A percentile compares a stretch with the other conserved stretches of the same genome.
These are phyloP conservation scores for Notocelia uddmanniana DNA, from an alignment of 2,888 invertebrate species.

Conservation along the genomic window DNA sequence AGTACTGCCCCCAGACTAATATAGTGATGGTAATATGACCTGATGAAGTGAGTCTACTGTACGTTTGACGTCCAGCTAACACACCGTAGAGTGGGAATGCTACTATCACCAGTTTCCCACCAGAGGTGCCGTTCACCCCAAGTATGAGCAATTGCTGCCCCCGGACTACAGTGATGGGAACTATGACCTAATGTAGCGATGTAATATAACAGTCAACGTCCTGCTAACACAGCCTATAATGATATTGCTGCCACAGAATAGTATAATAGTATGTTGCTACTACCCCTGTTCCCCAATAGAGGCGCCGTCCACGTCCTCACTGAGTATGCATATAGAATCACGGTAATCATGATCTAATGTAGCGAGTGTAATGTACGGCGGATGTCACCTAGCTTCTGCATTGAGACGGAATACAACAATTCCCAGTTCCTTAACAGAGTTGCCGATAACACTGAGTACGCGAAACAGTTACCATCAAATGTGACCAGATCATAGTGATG, in stretches of 20 bases:
- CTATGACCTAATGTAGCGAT: neutral
- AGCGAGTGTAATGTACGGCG: neutral
- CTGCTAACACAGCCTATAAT: no score
- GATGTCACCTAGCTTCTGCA: constrained; percentile 42
- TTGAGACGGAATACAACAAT: constrained; percentile 93
- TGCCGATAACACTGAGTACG: constrained; percentile 87
- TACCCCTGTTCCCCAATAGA: neutral
- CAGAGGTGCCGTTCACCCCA: constrained; percentile 90
- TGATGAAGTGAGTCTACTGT: no score
- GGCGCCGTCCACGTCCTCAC: no score
- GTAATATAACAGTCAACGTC: no score
- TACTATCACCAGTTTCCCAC: constrained; percentile 89
- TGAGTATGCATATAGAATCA: no score
- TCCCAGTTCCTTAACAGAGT: constrained; percentile 89
- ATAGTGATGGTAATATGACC: no score
- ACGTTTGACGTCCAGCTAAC: no score
- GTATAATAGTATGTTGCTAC: no score
- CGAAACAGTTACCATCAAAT: constrained; percentile 87
- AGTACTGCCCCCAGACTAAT: no score
- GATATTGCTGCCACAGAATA: no score
- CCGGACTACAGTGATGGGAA: constrained; percentile 89
- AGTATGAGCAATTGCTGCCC: constrained; percentile 88
- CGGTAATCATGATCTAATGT: constrained; percentile 69
- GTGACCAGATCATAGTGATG: constrained; percentile 88
- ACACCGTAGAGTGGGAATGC: constrained; percentile 92